Evolutionary conservation across 2,797 vertebrate species (phyloP), one percentile per base, ranked within the genome.

Genomic region (Cyclopterus lumpus): DNA sequence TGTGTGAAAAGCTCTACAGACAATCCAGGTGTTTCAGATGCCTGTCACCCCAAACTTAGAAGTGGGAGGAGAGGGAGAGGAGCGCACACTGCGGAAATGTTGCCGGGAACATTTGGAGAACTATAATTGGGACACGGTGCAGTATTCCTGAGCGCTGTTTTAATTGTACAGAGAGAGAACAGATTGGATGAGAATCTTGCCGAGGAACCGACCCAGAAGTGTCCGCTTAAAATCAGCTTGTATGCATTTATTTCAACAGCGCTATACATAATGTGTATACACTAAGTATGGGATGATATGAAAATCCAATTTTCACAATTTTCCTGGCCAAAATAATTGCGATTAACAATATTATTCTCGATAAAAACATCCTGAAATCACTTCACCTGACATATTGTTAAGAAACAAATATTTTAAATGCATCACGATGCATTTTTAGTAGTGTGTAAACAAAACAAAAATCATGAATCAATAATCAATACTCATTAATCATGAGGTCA

Each of bases 1-100:
- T 81, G 85, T 81, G 84, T 90, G 86, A 83, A 92, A 84, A 86
- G 86, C 89, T 86, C 89, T 70, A 86, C 84, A 90, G 88, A 84
- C 84, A 73, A 90, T 78, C 64, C 72, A 77, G 81, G 80, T 89
- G 87, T 87, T 88, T 88, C 73, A 84, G 73, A 87, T 36, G 74
- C 78, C 73, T 86, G 78, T 89, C 83, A 78, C 55, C 75, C 75
- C 74, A 77, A 87, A 82, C 81, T 59, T 38, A 78, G 74, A 80
- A 59, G 74, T 63, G 61, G 81, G 75, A 71, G 71, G 78, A 80
- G 75, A 65, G 58, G 74, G 71, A 77, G 77, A 30, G 30, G 72
- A 75, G 71, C 8, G 8, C 32, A 26, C 22, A 3, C 65, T 71
- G 81, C 71, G 72, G 82, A 75, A 77, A 66, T 66, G 79, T 68